Evolutionary conservation across 2,797 vertebrate species (phyloP).

Genomic region (Threskiornis aethiopicus): DNA sequence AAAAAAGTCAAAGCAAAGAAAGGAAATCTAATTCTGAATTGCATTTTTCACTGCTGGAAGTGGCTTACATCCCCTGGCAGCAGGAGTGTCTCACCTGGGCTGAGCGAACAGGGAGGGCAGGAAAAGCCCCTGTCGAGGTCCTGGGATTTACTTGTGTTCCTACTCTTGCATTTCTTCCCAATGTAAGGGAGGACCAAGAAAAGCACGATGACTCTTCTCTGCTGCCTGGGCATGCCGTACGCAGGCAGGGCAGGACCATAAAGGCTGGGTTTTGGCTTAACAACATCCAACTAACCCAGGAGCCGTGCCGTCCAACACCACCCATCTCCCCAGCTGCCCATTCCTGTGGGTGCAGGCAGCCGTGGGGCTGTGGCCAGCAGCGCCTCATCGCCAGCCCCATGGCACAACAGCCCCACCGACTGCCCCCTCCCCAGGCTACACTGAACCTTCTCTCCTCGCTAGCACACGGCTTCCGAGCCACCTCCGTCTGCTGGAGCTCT

Average conservation of each 20-base stretch:
- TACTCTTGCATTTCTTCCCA: too few relatives aligned
- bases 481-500: background rate
- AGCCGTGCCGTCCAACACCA: accelerated
- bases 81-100: background rate
- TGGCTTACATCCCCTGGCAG: background rate
- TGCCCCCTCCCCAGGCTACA: background rate
- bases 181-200: background rate
- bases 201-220: background rate
- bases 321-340: background rate
- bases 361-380: background rate
- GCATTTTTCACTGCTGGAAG: background rate
- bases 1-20: too few relatives aligned
- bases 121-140: accelerated
- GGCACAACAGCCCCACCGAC: background rate
- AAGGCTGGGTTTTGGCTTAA: background rate
- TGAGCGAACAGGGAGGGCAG: background rate
- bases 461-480: background rate
- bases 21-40: background rate
- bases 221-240: accelerated
- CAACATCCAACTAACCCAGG: accelerated
- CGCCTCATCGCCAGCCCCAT: accelerated
- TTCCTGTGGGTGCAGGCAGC: background rate
- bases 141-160: background rate
- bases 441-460: background rate
- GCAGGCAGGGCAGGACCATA: background rate